phyloP scores from a whole-genome alignment of 1,140 invertebrate species.

The Holotrichia oblita region DNA sequence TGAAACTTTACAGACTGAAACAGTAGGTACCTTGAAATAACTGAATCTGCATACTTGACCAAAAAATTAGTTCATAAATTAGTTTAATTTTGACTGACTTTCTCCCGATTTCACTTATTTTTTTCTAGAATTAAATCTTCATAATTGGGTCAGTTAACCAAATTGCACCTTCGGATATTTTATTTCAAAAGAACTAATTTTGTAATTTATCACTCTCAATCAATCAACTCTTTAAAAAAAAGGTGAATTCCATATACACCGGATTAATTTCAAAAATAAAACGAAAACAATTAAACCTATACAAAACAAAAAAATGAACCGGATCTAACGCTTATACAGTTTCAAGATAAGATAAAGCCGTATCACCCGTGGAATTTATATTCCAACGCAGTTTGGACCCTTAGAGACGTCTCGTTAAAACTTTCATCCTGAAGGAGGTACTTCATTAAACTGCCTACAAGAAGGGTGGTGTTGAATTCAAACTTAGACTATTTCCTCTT shows the following conservation, averaged over 20 bases:
- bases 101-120: too few species aligned
- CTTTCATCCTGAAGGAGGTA: constrained; percentile 1
- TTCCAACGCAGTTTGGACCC: neutral
- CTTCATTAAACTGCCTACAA: constrained; percentile 24
- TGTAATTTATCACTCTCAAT: too few species aligned
- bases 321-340: constrained; percentile 2
- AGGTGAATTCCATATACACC: neutral
- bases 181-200: too few species aligned
- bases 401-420: constrained; percentile 18
- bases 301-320: neutral
- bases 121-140: too few species aligned
- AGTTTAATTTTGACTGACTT: too few species aligned
- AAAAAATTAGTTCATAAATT: too few species aligned
- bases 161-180: too few species aligned
- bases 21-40: too few species aligned
- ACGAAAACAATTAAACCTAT: neutral
- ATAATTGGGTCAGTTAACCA: too few species aligned
- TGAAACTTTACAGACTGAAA: too few species aligned
- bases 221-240: too few species aligned
- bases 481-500: constrained; percentile 27
- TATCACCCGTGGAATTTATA: constrained; percentile 22
- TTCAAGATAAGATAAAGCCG: constrained; percentile 23
- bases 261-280: neutral
- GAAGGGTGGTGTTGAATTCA: constrained; percentile 1
- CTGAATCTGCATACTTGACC: too few species aligned